These are phyloP conservation scores for Typhlichthys subterraneus DNA, from an alignment of 2,797 vertebrate genomes.

Conservation along the genomic window DNA sequence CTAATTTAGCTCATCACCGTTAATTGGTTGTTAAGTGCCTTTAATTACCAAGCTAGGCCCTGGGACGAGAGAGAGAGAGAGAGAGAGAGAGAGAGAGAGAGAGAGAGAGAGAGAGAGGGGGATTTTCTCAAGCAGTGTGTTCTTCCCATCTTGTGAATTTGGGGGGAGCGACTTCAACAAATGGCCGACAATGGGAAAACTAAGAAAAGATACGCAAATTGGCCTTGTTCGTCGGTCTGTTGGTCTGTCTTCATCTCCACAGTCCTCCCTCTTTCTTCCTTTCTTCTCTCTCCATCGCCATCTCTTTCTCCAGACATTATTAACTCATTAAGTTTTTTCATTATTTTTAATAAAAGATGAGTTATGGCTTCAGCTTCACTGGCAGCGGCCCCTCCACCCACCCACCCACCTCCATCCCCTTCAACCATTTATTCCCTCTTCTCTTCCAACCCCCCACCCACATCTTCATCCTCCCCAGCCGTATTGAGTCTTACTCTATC, in stretches of 20 bases:
- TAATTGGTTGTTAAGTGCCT: conserved; percentile 80
- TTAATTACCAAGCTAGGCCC: conserved; percentile 75
- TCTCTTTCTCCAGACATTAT: conserved; percentile 77
- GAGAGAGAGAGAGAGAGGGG: conserved; percentile 47
- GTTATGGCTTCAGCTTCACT: conserved; percentile 79
- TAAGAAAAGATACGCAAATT: conserved; percentile 23
- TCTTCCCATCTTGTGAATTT: conserved; percentile 61
- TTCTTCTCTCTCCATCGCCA: conserved; percentile 62
- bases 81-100: conserved; percentile 47
- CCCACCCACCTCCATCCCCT: conserved; percentile 33
- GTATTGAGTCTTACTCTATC: conserved; percentile 63
- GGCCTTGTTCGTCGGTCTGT: conserved; percentile 46
- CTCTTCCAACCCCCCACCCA: not conserved
- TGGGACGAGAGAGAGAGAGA: conserved; percentile 61
- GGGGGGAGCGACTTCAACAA: conserved; percentile 62
- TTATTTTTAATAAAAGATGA: conserved; percentile 82
- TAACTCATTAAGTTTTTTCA: conserved; percentile 81
- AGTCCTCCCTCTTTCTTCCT: conserved; percentile 52
- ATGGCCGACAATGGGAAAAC: conserved; percentile 45
- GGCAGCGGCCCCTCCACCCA: conserved; percentile 45
- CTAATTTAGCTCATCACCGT: conserved; percentile 80
- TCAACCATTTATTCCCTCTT: conserved; percentile 52
- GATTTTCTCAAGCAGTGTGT: conserved; percentile 15
- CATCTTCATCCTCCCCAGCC: conserved; percentile 48
- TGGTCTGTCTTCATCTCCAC: conserved; percentile 14